A percentile compares a stretch with the other conserved stretches of the same genome.
Conservation (phyloP, 2,797 vertebrate genomes). For the Lepilemur ruficaudatus region DNA sequence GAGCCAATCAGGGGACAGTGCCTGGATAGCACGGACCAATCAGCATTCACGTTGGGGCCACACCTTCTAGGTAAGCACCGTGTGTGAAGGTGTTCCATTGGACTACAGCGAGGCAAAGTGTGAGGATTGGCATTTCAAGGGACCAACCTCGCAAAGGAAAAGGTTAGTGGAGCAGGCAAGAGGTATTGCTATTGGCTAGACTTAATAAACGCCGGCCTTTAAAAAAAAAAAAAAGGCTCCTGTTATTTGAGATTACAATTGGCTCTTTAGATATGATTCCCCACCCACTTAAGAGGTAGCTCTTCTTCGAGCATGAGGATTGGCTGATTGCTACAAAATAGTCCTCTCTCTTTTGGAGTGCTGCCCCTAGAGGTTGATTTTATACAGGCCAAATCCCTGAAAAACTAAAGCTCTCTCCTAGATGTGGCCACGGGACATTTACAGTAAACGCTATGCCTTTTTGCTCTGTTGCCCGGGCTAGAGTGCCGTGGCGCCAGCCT, state of each 20-base stretch:
- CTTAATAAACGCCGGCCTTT: neutral
- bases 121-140: neutral
- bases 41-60: conserved; percentile 32
- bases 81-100: accelerated
- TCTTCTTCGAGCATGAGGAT: neutral
- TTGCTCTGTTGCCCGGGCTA: too few relatives aligned
- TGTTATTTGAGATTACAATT: neutral
- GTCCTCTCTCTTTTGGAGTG: neutral
- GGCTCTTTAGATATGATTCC: neutral
- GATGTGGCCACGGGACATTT: neutral
- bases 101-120: too few relatives aligned
- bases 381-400: neutral
- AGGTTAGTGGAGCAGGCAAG: neutral
- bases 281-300: neutral
- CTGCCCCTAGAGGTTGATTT: conserved; percentile 20
- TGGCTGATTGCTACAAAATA: neutral
- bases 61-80: conserved; percentile 68
- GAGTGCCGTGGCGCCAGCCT: too few relatives aligned
- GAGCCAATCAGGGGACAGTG: conserved; percentile 55
- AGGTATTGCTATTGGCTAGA: neutral
- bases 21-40: conserved; percentile 52
- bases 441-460: neutral
- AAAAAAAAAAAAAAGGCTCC: neutral
- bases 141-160: neutral
- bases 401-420: neutral